These are phyloP conservation scores for Rousettus madagascariensis DNA, from an alignment of 2,797 vertebrate genomes.

Conservation along the genomic window DNA sequence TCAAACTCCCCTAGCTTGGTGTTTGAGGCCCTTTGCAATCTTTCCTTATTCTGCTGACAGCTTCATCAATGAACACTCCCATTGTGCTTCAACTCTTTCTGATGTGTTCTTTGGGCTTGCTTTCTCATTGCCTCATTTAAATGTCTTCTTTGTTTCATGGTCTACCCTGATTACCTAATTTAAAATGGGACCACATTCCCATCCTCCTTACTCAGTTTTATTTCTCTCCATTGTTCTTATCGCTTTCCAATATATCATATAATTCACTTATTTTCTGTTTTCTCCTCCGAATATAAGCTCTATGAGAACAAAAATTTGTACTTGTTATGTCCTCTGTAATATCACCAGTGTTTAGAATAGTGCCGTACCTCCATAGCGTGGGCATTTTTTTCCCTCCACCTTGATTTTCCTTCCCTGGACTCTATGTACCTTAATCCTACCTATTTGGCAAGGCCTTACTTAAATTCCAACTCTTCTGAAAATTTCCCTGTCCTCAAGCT, in stretches of 20 bases:
- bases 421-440: not conserved
- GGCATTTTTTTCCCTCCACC: not conserved
- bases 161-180: not conserved
- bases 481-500: not conserved
- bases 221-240: not conserved
- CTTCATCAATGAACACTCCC: conserved; percentile 54
- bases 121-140: not conserved
- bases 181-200: not conserved
- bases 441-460: not conserved
- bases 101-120: conserved; percentile 9
- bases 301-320: not conserved
- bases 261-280: not conserved
- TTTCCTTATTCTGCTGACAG: conserved; percentile 59
- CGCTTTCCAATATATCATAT: not conserved
- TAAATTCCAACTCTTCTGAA: not conserved
- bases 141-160: not conserved
- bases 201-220: not conserved
- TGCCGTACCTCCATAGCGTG: not conserved
- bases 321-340: not conserved
- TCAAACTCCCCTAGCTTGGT: conserved; percentile 63
- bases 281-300: not conserved
- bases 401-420: not conserved
- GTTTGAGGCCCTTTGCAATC: conserved; percentile 56
- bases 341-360: not conserved
- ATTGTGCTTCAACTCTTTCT: conserved; percentile 41